Conservation (phyloP, 2,113 vertebrate species). For the Alouatta palliata region DNA sequence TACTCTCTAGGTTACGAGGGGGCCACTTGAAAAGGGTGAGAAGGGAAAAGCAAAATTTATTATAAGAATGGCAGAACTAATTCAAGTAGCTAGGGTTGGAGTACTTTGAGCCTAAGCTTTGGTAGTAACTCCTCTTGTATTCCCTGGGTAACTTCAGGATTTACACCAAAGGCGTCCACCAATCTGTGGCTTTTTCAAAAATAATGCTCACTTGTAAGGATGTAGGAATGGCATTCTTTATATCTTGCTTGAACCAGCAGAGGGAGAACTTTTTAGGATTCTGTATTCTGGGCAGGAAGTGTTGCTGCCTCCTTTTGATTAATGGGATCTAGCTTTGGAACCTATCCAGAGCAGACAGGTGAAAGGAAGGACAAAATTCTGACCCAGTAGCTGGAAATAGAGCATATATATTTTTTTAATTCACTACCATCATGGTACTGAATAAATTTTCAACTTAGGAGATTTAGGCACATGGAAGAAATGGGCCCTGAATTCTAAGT, state of each 20-base stretch:
- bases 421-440: not conserved
- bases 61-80: not conserved
- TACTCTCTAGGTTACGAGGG: not conserved
- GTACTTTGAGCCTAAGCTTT: not conserved
- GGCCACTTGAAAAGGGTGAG: not conserved
- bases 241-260: not conserved
- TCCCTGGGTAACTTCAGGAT: not conserved
- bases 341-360: not conserved
- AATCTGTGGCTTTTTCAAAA: not conserved
- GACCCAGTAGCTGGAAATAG: not conserved
- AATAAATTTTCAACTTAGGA: conserved; percentile 21
- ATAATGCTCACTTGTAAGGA: not conserved
- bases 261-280: conserved; percentile 36
- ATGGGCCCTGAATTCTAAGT: not conserved
- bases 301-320: conserved; percentile 9
- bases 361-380: conserved; percentile 6
- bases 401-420: not conserved
- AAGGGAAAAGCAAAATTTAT: not conserved
- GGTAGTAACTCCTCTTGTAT: not conserved
- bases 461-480: not conserved
- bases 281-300: not conserved
- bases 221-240: not conserved
- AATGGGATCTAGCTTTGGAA: conserved; percentile 24
- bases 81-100: not conserved
- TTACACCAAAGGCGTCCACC: not conserved